Conservation (phyloP, 2,888 invertebrate species). For the Nomada ruficornis region DNA sequence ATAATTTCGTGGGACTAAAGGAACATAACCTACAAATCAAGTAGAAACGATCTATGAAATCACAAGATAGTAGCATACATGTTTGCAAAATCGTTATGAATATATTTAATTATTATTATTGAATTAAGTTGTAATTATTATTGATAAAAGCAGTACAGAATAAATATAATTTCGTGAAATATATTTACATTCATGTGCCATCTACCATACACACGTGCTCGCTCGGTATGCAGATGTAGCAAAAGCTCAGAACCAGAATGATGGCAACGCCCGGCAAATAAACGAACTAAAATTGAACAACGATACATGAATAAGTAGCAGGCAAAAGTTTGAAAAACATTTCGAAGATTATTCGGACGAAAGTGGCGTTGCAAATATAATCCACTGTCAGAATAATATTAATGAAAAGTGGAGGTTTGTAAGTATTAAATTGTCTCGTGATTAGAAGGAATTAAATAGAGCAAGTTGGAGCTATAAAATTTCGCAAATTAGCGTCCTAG, state of each 20-base stretch:
- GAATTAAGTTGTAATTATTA: not conserved
- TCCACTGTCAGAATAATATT: no score
- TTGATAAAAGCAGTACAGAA: not conserved
- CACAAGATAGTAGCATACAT: not conserved
- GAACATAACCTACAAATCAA: slow-evolving; percentile 40
- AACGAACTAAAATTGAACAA: not conserved
- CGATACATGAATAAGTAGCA: not conserved
- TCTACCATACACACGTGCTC: not conserved
- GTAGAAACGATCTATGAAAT: not conserved
- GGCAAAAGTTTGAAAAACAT: no score
- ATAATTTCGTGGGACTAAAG: not conserved
- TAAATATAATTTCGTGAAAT: not conserved
- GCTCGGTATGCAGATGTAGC: not conserved
- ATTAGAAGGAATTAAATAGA: no score
- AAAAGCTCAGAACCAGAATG: not conserved
- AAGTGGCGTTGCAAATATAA: no score
- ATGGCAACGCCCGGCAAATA: not conserved
- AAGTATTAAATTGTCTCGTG: no score
- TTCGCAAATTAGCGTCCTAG: no score
- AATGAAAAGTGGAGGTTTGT: no score
- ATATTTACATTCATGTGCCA: slow-evolving; percentile 12
- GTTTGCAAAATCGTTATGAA: not conserved
- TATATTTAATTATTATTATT: not conserved
- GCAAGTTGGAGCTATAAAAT: no score
- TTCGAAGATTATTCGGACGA: not conserved